Evolutionary conservation across 2,113 vertebrate species (phyloP), one percentile per base, ranked within the genome.

Genomic region (Chrysemys picta): DNA sequence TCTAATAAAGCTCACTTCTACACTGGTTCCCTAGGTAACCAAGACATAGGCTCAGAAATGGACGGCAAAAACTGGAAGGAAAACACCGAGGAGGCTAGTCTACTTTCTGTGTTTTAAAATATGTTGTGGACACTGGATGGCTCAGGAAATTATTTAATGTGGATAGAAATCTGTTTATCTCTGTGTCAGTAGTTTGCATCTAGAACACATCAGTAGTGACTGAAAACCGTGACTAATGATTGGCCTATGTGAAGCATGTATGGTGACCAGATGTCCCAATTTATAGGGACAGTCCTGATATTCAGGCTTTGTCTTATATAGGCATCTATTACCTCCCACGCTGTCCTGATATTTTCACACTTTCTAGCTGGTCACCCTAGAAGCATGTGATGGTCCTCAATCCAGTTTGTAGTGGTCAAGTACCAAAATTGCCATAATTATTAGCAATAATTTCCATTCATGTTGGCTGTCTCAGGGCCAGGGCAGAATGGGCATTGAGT

Each of bases 21-120:
- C 87, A 75, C 95, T 19, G 2, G 94, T 97, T 97, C 91, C 96
- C 97, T 96, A 96, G 88, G 92, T 91, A 97, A 97, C 83, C 2
- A 94, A 93, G 83, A 88, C 76, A 94, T 76, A 35, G 91, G 49
- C 92, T 97, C 50, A 80, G 82, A 90, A 95, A 95, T 0, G 6
- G 84, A 97, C 85, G 85, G 45, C 89, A 94, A 93, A 95, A 84
- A 84, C 84, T 88, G 53, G 91, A 85, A 94, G 78, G 95, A 86
- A 89, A 95, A 54, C 57, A 92, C 93, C 53, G 2, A 88, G 88
- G 84, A 76, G 95, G 80, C 80, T 80, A 90, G 96, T 95, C 92
- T 82, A 83, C 65, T 84, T 93, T 93, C 80, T 49, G 91, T 93
- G 80, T 86, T 96, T 97, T 52, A 93, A 96, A 93, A 81, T 84